phyloP scores from a whole-genome alignment of 2,113 vertebrate species.

The Thryonomys swinderianus region DNA sequence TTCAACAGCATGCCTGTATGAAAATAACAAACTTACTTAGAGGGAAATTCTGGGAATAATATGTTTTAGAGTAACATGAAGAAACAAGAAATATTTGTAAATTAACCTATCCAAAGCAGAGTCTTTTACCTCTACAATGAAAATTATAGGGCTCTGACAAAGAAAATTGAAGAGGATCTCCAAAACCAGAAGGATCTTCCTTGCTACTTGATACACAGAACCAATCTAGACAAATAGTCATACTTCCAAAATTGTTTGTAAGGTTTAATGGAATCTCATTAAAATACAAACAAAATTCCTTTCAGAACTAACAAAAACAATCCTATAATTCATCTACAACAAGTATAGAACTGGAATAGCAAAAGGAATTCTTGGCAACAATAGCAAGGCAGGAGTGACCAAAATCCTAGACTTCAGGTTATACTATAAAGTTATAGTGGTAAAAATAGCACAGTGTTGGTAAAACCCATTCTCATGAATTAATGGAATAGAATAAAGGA shows the following conservation, averaged over 20 bases:
- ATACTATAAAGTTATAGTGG: background rate
- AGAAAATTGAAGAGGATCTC: background rate
- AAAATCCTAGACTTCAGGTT: background rate
- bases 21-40: background rate
- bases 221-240: background rate
- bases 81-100: background rate
- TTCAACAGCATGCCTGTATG: background rate
- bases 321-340: background rate
- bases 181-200: background rate
- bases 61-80: background rate
- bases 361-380: background rate
- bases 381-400: background rate
- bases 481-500: background rate
- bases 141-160: background rate
- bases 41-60: background rate
- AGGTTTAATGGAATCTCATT: background rate
- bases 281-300: background rate
- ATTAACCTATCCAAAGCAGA: too few species aligned
- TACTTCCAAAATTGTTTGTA: background rate
- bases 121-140: background rate
- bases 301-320: background rate
- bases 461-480: background rate
- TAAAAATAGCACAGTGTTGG: background rate
- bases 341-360: background rate
- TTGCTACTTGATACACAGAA: background rate